Base-by-base conservation (phyloP, 2,113 vertebrate species). In the Corydoras sp. region DNA sequence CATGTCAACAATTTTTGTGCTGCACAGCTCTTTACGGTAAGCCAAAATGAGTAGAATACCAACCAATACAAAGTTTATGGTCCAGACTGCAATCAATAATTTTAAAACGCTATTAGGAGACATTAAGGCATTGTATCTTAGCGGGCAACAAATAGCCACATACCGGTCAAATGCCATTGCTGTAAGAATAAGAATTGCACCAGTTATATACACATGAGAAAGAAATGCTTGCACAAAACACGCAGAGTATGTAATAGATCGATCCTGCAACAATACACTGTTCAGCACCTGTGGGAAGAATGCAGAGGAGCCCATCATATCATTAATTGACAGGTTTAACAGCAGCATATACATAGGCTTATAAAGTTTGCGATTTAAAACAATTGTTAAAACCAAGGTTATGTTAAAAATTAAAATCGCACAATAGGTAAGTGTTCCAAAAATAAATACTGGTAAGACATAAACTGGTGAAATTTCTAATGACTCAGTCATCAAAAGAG, bases 1-100 rank as follows among this genome's bases (percentile, higher is more conserved):
- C 2, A 81, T 70, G 73, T 86, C 86, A 9, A 80, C 81, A 4
- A 88, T 69, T 4, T 72, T 66, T 11, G 59, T 84, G 58, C 81
- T 80, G 71, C 86, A 88, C 2, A 80, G 5, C 43, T 76, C 78
- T 1, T 80, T 76, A 8, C 74, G 71, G 2, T 7, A n/a, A 13
- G 59, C 4, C 4, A 81, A 18, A 8, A 10, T 30, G 10, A 77
- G 29, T 59, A 78, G 49, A 6, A 84, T 0, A 0, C 32, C 10
- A 15, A 84, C 18, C 50, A 85, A 1, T 0, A 51, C n/a, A 3
- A 87, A 71, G 65, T 64, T 49, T 1, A 77, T 0, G 0, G 84
- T 3, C 85, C 85, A 89, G 11, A 80, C 59, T 1, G 32, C 2
- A 51, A 76, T 0, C 8, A 84, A 83, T 0, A 86, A 79, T 78